Evolutionary conservation across 2,113 vertebrate genomes (phyloP).

Genomic region (Circaetus cinerascens): DNA sequence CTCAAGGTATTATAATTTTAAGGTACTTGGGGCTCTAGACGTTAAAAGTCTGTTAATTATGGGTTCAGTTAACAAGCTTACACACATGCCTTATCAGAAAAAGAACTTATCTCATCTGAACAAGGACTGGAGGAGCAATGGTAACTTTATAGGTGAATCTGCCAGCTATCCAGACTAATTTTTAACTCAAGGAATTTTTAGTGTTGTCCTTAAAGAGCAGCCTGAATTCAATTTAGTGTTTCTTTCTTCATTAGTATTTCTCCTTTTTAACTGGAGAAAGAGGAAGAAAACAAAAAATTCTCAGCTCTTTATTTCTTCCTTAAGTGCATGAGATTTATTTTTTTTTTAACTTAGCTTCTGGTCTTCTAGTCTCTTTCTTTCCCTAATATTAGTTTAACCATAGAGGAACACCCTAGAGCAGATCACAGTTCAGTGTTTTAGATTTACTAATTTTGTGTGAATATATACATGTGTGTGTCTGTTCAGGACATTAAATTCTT

Average conservation of each 20-base stretch:
- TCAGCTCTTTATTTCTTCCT: not conserved
- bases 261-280: conserved; percentile 8
- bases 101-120: not conserved
- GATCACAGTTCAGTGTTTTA: not conserved
- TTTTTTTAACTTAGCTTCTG: not conserved
- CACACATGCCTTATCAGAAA: not conserved
- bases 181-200: conserved; percentile 4
- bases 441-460: not conserved
- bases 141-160: not conserved
- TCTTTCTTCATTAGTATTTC: conserved; percentile 4
- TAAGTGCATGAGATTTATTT: not conserved
- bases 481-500: not conserved
- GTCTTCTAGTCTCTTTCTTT: not conserved
- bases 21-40: not conserved
- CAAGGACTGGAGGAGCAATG: not conserved
- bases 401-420: not conserved
- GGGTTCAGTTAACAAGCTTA: conserved; percentile 7
- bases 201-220: not conserved
- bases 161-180: not conserved
- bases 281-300: not conserved
- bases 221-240: not conserved
- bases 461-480: not conserved
- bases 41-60: conserved; percentile 2
- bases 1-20: not conserved
- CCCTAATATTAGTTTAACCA: not conserved